Conservation (phyloP, 2,888 invertebrate species). For the Alentia gelatinosa region DNA sequence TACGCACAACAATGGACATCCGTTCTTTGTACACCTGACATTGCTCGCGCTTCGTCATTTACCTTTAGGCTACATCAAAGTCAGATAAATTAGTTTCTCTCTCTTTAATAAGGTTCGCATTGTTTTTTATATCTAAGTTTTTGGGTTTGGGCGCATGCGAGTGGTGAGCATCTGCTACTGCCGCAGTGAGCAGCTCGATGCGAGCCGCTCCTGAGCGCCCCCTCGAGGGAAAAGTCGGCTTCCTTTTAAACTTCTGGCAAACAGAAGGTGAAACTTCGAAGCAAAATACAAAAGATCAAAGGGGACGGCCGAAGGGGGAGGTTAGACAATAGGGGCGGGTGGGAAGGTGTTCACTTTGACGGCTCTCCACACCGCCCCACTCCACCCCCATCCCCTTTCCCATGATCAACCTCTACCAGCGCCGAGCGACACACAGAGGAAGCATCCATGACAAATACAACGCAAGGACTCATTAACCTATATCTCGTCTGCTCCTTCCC, state of each 20-base stretch:
- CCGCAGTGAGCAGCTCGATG: not conserved
- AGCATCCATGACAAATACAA: not conserved
- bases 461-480: slow-evolving; percentile 2
- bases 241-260: not conserved
- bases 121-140: not conserved
- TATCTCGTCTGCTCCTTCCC: not conserved
- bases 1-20: not conserved
- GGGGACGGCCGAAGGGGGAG: not conserved
- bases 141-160: not conserved
- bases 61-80: not conserved
- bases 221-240: slow-evolving; percentile 13
- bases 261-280: slow-evolving; percentile 37
- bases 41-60: not conserved
- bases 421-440: not conserved
- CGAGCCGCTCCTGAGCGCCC: not conserved
- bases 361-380: not conserved
- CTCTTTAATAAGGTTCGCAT: slow-evolving; percentile 9
- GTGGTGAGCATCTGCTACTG: not conserved
- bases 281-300: slow-evolving; percentile 43
- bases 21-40: slow-evolving; percentile 1
- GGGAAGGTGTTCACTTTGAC: slow-evolving; percentile 6
- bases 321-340: slow-evolving; percentile 14
- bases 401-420: not conserved
- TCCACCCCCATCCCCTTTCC: not conserved
- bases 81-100: not conserved